Evolutionary conservation across 1,140 invertebrate species (phyloP).

Genomic region (Zaprionus ghesquierei): DNA sequence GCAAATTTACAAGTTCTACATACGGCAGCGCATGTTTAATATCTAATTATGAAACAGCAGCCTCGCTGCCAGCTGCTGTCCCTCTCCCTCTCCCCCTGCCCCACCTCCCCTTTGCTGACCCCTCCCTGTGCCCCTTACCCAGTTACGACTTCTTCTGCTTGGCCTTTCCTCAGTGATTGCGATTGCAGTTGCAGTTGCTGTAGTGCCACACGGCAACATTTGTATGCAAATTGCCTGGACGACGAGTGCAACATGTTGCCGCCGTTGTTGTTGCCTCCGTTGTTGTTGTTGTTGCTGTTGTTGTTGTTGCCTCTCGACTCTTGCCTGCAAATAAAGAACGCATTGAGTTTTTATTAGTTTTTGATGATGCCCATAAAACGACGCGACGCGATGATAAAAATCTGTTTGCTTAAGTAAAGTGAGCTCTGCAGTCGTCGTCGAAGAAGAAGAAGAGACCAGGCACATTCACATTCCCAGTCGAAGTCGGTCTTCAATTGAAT

Average conservation of each 20-base stretch:
- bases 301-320: conserved; percentile 6
- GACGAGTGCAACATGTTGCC: conserved; percentile 74
- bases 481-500: conserved; percentile 48
- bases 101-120: background rate
- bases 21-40: conserved; percentile 69
- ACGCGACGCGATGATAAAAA: conserved; percentile 77
- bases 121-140: background rate
- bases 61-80: conserved; percentile 42
- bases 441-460: conserved; percentile 2
- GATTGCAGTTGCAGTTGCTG: conserved; percentile 67
- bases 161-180: conserved; percentile 32
- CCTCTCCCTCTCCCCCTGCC: background rate
- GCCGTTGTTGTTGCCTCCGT: conserved; percentile 8
- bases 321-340: conserved; percentile 78
- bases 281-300: conserved; percentile 12
- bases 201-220: conserved; percentile 78
- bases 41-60: conserved; percentile 75
- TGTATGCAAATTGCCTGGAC: conserved; percentile 74
- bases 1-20: conserved; percentile 78
- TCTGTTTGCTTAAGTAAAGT: conserved; percentile 79
- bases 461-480: conserved; percentile 3
- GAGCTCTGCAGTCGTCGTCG: conserved; percentile 46
- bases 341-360: conserved; percentile 81
- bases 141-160: background rate
- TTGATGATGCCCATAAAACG: conserved; percentile 80